Percentiles rank a stretch among this genome's conserved stretches.
phyloP scores from a whole-genome alignment of 2,888 invertebrate genomes.

The Aradus depressus region DNA sequence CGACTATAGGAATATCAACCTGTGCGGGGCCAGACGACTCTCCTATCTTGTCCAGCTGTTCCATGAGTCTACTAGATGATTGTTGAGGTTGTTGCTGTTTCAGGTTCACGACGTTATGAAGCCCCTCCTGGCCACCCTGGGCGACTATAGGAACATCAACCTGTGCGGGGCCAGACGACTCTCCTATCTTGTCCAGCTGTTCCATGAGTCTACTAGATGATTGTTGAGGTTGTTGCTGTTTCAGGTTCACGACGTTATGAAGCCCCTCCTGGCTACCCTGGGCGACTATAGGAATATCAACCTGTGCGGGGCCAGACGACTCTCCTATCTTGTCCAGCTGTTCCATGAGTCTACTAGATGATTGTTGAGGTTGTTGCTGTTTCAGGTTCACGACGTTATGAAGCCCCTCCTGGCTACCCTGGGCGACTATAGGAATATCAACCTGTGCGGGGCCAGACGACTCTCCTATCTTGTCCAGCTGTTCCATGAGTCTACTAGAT shows the following conservation, averaged over 20 bases:
- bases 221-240: slow-evolving; percentile 8
- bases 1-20: slow-evolving; percentile 73
- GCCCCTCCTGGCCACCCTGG: slow-evolving; percentile 71
- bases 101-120: slow-evolving; percentile 67
- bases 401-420: slow-evolving; percentile 73
- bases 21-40: slow-evolving; percentile 78
- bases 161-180: slow-evolving; percentile 80
- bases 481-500: no score
- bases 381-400: slow-evolving; percentile 61
- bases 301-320: slow-evolving; percentile 74
- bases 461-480: slow-evolving; percentile 85
- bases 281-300: slow-evolving; percentile 80
- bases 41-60: slow-evolving; percentile 89
- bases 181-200: slow-evolving; percentile 84
- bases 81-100: slow-evolving; percentile 7
- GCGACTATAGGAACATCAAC: slow-evolving; percentile 75
- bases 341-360: no score
- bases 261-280: slow-evolving; percentile 72
- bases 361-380: slow-evolving; percentile 5
- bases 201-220: no score
- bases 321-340: slow-evolving; percentile 84
- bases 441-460: slow-evolving; percentile 76
- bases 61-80: no score
- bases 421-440: slow-evolving; percentile 77
- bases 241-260: slow-evolving; percentile 62